phyloP scores from a whole-genome alignment of 2,797 vertebrate genomes.

The Neoniphon sammara region DNA sequence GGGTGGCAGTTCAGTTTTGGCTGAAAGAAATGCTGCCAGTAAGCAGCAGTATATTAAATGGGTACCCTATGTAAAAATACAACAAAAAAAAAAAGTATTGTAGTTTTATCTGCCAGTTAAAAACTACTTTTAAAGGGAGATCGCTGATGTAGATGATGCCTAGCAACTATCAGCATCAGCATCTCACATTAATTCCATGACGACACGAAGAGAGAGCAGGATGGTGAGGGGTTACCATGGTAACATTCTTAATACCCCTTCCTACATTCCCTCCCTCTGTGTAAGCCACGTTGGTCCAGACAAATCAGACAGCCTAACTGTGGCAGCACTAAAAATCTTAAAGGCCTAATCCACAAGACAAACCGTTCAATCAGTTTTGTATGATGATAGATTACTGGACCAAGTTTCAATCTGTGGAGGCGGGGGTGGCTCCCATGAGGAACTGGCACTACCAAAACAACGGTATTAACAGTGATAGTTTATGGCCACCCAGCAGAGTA shows the following conservation, averaged over 20 bases:
- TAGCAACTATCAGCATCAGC: conserved; percentile 80
- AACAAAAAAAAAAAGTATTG: conserved; percentile 15
- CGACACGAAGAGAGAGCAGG: conserved; percentile 69
- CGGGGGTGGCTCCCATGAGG: conserved; percentile 36
- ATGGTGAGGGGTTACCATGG: conserved; percentile 84
- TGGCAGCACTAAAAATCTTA: conserved; percentile 59
- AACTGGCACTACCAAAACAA: conserved; percentile 39
- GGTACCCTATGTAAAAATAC: conserved; percentile 1
- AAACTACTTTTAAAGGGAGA: conserved; percentile 64
- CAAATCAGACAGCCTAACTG: conserved; percentile 63
- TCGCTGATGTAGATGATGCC: conserved; percentile 71
- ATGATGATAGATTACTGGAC: conserved; percentile 50
- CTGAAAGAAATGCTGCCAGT: conserved; percentile 18
- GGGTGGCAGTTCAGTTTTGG: conserved; percentile 29
- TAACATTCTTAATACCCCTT: conserved; percentile 77
- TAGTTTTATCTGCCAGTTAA: conserved; percentile 43
- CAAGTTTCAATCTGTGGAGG: conserved; percentile 48
- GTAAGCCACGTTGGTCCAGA: conserved; percentile 64
- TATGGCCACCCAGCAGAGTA: conserved; percentile 32
- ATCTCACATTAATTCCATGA: conserved; percentile 78
- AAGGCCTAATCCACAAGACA: conserved; percentile 55
- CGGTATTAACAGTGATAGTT: conserved; percentile 41
- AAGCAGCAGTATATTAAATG: background rate
- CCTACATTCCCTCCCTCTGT: conserved; percentile 67
- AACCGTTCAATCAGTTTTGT: conserved; percentile 49